These are phyloP conservation scores for Bombus terrestris DNA, from an alignment of 1,140 invertebrate species.

Conservation along the genomic window DNA sequence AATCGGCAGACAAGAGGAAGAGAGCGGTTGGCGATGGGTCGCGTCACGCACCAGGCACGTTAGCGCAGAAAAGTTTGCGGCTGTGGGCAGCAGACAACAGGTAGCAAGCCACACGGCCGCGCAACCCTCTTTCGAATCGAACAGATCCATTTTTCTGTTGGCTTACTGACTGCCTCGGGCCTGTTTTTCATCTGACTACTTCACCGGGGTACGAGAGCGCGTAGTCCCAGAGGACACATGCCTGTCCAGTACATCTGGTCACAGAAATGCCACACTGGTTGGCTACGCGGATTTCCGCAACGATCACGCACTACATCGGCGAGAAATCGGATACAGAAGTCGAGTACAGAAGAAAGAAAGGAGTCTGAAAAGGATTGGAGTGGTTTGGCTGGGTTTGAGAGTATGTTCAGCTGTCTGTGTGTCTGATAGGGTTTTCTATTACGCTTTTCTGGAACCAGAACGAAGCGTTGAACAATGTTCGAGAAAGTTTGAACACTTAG, in stretches of 20 bases:
- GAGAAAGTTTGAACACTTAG: no score
- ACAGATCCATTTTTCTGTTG: background rate
- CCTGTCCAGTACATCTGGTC: constrained; percentile 13
- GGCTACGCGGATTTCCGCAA: background rate
- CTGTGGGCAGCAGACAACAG: constrained; percentile 15
- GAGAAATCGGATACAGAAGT: background rate
- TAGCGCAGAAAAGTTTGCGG: background rate
- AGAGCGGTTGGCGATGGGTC: background rate
- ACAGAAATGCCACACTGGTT: constrained; percentile 23
- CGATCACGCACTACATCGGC: background rate
- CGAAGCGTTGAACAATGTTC: no score
- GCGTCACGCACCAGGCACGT: constrained; percentile 16
- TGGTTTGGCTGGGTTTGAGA: background rate
- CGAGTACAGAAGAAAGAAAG: no score
- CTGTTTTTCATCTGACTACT: background rate
- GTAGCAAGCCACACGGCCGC: constrained; percentile 19
- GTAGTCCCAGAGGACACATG: background rate
- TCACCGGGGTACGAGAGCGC: constrained; percentile 8
- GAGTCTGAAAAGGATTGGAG: no score
- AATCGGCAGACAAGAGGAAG: background rate
- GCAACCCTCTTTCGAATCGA: background rate
- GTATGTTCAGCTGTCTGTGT: background rate
- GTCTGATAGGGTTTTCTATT: no score
- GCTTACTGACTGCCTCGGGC: constrained; percentile 24
- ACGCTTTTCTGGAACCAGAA: no score